Base-by-base conservation (phyloP, 2,797 vertebrate species). In the Hydrolagus colliei region DNA sequence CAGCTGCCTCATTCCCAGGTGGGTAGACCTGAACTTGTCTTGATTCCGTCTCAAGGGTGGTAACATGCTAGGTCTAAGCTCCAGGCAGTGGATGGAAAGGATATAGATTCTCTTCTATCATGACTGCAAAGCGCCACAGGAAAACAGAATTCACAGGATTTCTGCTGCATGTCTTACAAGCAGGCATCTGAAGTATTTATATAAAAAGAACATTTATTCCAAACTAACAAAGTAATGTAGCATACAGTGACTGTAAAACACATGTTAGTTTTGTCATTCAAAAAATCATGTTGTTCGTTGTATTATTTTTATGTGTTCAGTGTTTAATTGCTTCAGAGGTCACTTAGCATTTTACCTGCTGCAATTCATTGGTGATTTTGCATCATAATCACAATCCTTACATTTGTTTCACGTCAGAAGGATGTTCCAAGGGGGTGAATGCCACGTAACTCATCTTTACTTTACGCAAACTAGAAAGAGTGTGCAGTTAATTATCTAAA, bases 1-100 rank as follows among this genome's bases (percentile, higher is more conserved):
- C 91, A 90, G 89, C 90, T 92, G 89, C 91, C 91, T 90, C 87
- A 85, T 79, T 92, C 91, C 90, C 91, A 91, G 89, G 91, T 90
- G 91, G 89, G 87, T 89, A 90, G 90, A 90, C 90, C 86, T 79
- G 20, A 84, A 86, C 87, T 85, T 88, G 85, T 87, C 88, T 87
- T 14, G 87, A 80, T 88, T 86, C 80, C 84, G 85, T 87, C 87
- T 89, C 89, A 63, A 20, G 63, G 88, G 88, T 86, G 79, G 86
- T 86, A 87, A 88, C 86, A 73, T 77, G 87, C 87, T 65, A 77
- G 73, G 84, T 63, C 9, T 20, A 65, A 86, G 76, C 52, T 41
- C 82, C 87, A 22, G 35, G 72, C 2, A 86, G 61, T 62, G 86
- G 75, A 20, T 87, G 88, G 87, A 86, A 87, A 89, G 88, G 87